Conservation (phyloP, 1,140 invertebrate genomes). For the Drosophila obscura region DNA sequence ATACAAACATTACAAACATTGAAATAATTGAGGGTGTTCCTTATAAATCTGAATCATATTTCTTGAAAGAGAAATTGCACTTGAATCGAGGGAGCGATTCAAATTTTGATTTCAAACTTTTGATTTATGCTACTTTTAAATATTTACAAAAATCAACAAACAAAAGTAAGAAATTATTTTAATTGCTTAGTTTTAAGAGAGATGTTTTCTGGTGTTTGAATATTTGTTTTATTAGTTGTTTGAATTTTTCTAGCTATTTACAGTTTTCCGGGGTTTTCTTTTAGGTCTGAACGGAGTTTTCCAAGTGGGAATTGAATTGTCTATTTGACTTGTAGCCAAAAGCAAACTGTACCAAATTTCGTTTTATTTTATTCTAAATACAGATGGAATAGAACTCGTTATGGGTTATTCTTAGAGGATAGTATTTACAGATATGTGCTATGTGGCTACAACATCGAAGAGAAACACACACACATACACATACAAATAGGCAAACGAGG, state of each 20-base stretch:
- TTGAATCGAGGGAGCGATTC: constrained; percentile 46
- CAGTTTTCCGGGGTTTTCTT: constrained; percentile 26
- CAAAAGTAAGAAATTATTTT: constrained; percentile 7
- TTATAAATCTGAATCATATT: constrained; percentile 38
- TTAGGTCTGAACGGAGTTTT: constrained; percentile 15
- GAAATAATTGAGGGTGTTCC: constrained; percentile 50
- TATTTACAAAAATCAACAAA: constrained; percentile 64
- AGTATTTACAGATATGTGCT: constrained; percentile 55
- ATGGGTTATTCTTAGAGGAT: not conserved
- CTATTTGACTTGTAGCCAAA: constrained; percentile 60
- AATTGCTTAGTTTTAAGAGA: constrained; percentile 30
- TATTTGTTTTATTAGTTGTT: constrained; percentile 45
- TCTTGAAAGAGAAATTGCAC: constrained; percentile 52
- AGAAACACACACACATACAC: constrained; percentile 40
- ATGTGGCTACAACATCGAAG: constrained; percentile 35
- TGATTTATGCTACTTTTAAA: constrained; percentile 63
- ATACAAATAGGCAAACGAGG: constrained; percentile 11
- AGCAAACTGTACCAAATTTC: constrained; percentile 18
- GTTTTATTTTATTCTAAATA: constrained; percentile 24
- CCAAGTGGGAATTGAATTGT: constrained; percentile 12
- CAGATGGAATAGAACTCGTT: constrained; percentile 30
- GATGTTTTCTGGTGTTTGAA: constrained; percentile 12
- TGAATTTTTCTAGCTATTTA: constrained; percentile 69
- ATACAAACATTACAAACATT: constrained; percentile 79
- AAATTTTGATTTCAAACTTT: constrained; percentile 56